phyloP scores from a whole-genome alignment of 2,888 invertebrate species.

The Cyclophora albipunctata region DNA sequence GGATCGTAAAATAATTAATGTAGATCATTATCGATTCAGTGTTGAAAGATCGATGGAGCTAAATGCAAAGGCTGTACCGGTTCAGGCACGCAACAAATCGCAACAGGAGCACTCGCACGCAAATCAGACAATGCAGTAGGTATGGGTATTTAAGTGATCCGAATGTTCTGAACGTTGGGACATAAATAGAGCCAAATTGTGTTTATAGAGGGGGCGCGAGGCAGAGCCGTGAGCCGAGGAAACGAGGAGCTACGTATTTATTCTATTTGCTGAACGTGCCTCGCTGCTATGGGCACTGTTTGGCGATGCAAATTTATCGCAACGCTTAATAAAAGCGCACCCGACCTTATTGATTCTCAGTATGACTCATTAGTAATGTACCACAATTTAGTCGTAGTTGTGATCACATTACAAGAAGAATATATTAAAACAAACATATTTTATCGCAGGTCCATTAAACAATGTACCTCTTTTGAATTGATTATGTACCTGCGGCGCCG shows the following conservation, averaged over 20 bases:
- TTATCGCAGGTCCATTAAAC: conserved; percentile 24
- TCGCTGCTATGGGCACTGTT: conserved; percentile 58
- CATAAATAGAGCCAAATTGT: conserved; percentile 64
- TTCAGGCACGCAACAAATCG: conserved; percentile 34
- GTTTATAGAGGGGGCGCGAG: conserved; percentile 51
- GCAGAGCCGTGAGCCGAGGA: conserved; percentile 33
- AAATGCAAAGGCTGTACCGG: conserved; percentile 31
- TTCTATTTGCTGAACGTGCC: conserved; percentile 72
- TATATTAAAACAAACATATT: neutral
- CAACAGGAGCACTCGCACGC: conserved; percentile 24
- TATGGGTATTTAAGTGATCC: conserved; percentile 22
- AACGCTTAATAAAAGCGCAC: conserved; percentile 64
- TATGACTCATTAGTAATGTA: conserved; percentile 47
- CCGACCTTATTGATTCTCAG: conserved; percentile 60
- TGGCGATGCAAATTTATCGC: conserved; percentile 72
- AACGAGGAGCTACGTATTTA: conserved; percentile 58
- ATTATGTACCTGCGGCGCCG: conserved; percentile 45
- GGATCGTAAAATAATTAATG: conserved; percentile 36
- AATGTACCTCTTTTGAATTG: conserved; percentile 56
- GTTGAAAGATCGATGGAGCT: conserved; percentile 37
- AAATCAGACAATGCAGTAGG: conserved; percentile 24
- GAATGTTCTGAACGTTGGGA: conserved; percentile 31
- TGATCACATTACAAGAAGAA: neutral
- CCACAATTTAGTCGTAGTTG: neutral
- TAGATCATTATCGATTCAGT: conserved; percentile 37